Evolutionary conservation across 2,888 invertebrate species (phyloP), one percentile per base, ranked within the genome.

Genomic region (Nomada hirtipes): DNA sequence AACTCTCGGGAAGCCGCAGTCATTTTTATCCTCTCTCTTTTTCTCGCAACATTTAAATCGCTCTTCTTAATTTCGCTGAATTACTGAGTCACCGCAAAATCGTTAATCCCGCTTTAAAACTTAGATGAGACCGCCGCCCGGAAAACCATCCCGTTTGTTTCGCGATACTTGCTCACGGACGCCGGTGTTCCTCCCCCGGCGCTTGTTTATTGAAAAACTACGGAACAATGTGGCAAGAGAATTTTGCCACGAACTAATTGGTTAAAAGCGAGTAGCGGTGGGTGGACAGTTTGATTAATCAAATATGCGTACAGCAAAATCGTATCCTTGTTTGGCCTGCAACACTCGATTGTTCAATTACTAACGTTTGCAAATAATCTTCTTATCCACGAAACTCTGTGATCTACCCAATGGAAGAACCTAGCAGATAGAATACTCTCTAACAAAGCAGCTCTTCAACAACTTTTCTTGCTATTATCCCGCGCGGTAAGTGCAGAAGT

Each of bases 41-140:
- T 47, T 52, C 23, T 23, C 9, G 60, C 10, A 36, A 61, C 59
- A 36, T 60, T 79, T 79, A 69, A 59, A 70, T 23, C 36, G 60
- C 26, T 18, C 60, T 42, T 71, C 60, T 71, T 79, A 53, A 71
- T 79, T 77, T 71, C 44, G 10, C 57, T 44, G 60, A 78, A 78
- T 79, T 68, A 72, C 67, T 61, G 15, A 65, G 55, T 60, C 72
- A 52, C 67, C 50, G 52, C 20, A 18, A 53, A 60, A 71, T 70
- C 76, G 70, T 55, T 50, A 55, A 68, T 53, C 47, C 20, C 60
- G 64, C 20, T 23, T 50, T 60, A 20, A 36, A 77, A 71, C 44
- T 77, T 78, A 47, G 29, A 20, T 57, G 42, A 42, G 42, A 3
- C 10, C 50, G 57, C 9, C 9, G 60, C 36, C 18, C 2, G 29